Conservation (phyloP, 2,888 invertebrate species). For the Andrena fulva region DNA sequence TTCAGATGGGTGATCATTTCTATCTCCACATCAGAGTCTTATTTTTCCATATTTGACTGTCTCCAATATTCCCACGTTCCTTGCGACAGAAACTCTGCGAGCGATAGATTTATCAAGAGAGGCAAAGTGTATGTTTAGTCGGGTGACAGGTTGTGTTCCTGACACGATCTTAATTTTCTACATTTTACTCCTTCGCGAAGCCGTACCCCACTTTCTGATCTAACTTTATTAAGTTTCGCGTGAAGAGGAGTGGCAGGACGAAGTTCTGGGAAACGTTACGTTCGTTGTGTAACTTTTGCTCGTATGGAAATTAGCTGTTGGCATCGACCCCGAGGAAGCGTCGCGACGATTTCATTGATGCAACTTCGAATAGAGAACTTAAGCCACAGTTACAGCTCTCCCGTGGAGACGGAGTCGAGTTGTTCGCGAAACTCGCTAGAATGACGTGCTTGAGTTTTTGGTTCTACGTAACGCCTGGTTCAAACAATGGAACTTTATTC, state of each 20-base stretch:
- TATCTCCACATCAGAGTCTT: too few species aligned
- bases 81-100: too few species aligned
- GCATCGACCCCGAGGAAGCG: constrained; percentile 70
- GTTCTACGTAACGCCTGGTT: constrained; percentile 24
- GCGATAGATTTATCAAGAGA: too few species aligned
- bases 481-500: constrained; percentile 16
- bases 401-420: constrained; percentile 9
- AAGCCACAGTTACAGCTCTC: constrained; percentile 2
- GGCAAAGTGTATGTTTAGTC: background rate
- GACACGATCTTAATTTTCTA: background rate
- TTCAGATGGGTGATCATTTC: too few species aligned
- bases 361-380: constrained; percentile 43
- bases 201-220: background rate
- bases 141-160: background rate
- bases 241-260: constrained; percentile 17
- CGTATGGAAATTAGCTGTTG: constrained; percentile 75
- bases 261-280: constrained; percentile 48
- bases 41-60: too few species aligned
- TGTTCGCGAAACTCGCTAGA: background rate
- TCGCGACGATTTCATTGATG: constrained; percentile 58
- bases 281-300: constrained; percentile 55
- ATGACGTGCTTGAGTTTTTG: background rate
- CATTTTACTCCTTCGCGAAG: constrained; percentile 5
- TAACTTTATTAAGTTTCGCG: constrained; percentile 20
- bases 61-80: too few species aligned